Evolutionary conservation across 2,888 invertebrate species (phyloP).

Genomic region (Drosophila leonis): DNA sequence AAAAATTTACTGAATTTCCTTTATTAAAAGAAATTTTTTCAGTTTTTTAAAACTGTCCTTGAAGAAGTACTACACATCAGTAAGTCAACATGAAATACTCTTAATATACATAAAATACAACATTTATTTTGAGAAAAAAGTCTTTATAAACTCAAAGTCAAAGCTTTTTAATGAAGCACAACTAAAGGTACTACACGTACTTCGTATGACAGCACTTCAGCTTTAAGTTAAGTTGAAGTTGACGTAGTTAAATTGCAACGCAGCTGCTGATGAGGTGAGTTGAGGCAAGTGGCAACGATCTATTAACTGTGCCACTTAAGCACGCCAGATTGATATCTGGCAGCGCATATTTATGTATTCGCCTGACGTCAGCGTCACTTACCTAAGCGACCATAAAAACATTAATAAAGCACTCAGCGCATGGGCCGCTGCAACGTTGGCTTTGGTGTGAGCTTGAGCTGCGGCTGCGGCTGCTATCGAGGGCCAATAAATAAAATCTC

Average conservation of each 20-base stretch:
- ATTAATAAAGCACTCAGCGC: constrained; percentile 52
- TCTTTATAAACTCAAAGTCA: no score
- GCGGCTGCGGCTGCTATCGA: constrained; percentile 48
- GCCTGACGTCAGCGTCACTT: constrained; percentile 53
- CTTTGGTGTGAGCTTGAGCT: constrained; percentile 15
- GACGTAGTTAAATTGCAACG: constrained; percentile 12
- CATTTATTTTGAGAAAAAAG: no score
- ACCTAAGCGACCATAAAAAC: constrained; percentile 66
- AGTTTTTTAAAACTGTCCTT: no score
- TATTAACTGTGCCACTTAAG: constrained; percentile 43
- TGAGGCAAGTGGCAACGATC: constrained; percentile 22
- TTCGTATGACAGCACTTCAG: neutral
- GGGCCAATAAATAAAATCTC: constrained; percentile 76
- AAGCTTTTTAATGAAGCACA: neutral
- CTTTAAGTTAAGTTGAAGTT: neutral
- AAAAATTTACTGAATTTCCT: no score
- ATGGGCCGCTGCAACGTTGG: constrained; percentile 21
- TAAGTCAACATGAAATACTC: no score
- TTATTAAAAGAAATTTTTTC: no score
- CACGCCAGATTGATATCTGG: constrained; percentile 51
- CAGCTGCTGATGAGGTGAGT: constrained; percentile 9
- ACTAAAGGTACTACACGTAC: neutral
- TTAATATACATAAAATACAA: no score
- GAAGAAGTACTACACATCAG: no score
- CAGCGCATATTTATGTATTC: constrained; percentile 32